Base-by-base conservation (phyloP, 2,888 invertebrate genomes). In the Pyrgus malvae region DNA sequence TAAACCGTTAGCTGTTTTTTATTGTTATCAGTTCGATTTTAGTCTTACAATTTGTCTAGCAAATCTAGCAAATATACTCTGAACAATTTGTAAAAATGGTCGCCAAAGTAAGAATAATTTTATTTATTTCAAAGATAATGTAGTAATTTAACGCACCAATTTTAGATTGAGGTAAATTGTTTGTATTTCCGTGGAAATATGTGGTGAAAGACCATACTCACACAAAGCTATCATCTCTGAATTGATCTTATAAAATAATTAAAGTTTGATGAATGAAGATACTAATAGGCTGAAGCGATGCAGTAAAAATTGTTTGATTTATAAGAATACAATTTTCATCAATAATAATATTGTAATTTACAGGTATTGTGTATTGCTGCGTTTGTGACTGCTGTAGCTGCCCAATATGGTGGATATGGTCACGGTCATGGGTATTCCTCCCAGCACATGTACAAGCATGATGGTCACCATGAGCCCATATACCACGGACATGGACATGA, bases 361-460 rank as follows among this genome's bases (percentile, higher is more conserved):
- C 12, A 48, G 48, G 48, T 48, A 6, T 3, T 48, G 9, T 19
- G 19, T 9, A 29, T 70, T 19, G 33, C 59, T 7, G 53, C 54
- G 11, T 14, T 65, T 3, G 44, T 59, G 16, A 58, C 63, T 6
- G 58, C 45, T 2, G 55, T 58, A 8, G 54, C 56, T n/a, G 48
- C 59, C 27, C 62, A 62, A 58, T 44, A 48, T 35, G 65, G 62
- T n/a, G 66, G 60, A 29, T 53, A 63, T 11, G 76, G 72, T 14
- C 55, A 67, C 16, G 60, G 60, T 8, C 56, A 62, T 25, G 66
- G 77, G 0, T 78, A 69, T 65, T 85, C 85, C 5, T 82, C 83
- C 4, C 82, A 82, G 57, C 78, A 74, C 64, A 77, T 83, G 76
- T 63, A 80, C 49, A 68, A 83, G 46, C 65, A 83, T 67, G 69